Evolutionary conservation across 2,888 invertebrate species (phyloP).

Genomic region (Cryptosula pallasiana): DNA sequence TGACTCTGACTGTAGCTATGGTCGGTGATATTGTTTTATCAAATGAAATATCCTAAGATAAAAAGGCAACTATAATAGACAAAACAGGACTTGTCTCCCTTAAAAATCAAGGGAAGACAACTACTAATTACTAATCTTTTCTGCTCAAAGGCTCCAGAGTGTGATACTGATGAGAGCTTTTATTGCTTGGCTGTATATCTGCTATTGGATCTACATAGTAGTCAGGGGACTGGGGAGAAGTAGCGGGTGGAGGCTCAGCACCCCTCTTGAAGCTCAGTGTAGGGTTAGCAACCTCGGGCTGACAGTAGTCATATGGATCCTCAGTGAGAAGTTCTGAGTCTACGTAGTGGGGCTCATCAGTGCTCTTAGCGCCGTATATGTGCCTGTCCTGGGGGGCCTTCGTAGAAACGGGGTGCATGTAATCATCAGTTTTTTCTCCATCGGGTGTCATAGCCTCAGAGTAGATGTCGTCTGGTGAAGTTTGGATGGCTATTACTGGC

Average conservation of each 20-base stretch:
- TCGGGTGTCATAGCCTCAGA: background rate
- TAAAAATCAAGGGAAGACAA: background rate
- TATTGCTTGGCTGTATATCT: background rate
- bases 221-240: background rate
- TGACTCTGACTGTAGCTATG: no score
- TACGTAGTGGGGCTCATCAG: background rate
- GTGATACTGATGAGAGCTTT: background rate
- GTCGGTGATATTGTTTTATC: no score
- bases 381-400: background rate
- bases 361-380: background rate
- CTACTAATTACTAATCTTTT: background rate
- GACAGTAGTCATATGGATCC: constrained; percentile 12
- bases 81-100: no score
- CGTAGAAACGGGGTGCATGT: background rate
- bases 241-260: background rate
- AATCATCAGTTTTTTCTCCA: background rate
- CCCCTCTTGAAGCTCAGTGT: constrained; percentile 5
- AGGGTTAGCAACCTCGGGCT: background rate
- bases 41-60: no score
- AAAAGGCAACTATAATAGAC: no score
- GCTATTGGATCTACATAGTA: constrained; percentile 7
- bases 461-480: background rate
- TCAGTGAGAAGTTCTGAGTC: background rate
- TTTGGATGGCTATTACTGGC: background rate
- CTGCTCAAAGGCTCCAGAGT: constrained; percentile 1